Evolutionary conservation across 2,797 vertebrate species (phyloP).

Genomic region (Notolepis coatsorum): DNA sequence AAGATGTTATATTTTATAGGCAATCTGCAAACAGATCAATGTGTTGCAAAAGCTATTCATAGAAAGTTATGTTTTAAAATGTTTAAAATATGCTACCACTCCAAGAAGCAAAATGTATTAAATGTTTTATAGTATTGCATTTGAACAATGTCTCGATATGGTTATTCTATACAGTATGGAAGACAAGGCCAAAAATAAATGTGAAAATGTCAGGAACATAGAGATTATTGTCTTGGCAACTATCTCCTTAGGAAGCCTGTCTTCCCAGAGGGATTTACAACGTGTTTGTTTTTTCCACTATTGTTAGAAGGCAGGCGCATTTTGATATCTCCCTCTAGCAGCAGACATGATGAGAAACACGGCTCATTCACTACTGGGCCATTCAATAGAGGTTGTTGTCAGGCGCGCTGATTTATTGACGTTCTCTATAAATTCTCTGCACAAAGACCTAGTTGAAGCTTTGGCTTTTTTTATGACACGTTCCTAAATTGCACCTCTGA

Average conservation of each 20-base stretch:
- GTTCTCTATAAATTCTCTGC: slow-evolving; percentile 41
- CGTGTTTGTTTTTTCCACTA: slow-evolving; percentile 29
- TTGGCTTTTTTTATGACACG: slow-evolving; percentile 39
- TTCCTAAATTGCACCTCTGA: slow-evolving; percentile 18
- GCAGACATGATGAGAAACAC: slow-evolving; percentile 36
- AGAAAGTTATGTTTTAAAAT: too few species aligned
- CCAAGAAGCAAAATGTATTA: too few species aligned
- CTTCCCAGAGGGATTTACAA: slow-evolving; percentile 19
- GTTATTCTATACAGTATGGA: too few species aligned
- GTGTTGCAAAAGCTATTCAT: too few species aligned
- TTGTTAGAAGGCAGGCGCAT: slow-evolving; percentile 9
- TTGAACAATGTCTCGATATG: too few species aligned
- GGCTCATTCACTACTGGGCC: slow-evolving; percentile 24
- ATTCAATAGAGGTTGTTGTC: slow-evolving; percentile 34
- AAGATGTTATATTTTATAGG: too few species aligned
- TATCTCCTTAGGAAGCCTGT: slow-evolving; percentile 46
- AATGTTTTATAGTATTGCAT: not conserved
- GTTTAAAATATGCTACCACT: too few species aligned
- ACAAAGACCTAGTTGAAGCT: slow-evolving; percentile 33
- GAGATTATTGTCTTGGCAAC: not conserved
- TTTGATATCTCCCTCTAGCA: slow-evolving; percentile 57
- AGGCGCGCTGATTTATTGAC: slow-evolving; percentile 54
- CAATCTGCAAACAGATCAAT: too few species aligned
- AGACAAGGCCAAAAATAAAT: too few species aligned
- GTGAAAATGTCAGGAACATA: not conserved